Percentiles rank a stretch among this genome's conserved stretches.
phyloP scores from a whole-genome alignment of 2,797 vertebrate genomes.

The Psittacula echo region DNA sequence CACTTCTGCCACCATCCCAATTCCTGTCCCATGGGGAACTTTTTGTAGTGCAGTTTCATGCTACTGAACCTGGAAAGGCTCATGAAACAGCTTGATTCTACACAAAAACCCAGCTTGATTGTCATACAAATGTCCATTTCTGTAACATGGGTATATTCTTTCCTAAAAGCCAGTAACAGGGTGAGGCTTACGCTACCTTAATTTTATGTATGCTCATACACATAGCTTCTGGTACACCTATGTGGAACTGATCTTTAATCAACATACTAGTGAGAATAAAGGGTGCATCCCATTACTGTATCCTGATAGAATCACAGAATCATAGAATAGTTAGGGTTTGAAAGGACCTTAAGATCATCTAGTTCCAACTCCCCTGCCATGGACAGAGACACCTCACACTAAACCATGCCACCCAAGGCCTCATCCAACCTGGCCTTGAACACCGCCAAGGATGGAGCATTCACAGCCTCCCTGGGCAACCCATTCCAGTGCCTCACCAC shows the following conservation, averaged over 20 bases:
- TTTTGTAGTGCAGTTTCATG: not conserved
- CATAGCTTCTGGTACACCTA: accelerated
- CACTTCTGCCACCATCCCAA: not conserved
- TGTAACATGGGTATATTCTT: not conserved
- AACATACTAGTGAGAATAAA: not conserved
- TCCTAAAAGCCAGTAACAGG: not conserved
- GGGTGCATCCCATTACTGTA: not conserved
- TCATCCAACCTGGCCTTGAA: no score
- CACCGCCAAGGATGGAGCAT: no score
- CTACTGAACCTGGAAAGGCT: not conserved
- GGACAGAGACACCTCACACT: no score
- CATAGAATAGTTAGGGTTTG: no score
- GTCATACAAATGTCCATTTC: not conserved
- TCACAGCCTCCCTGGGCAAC: no score
- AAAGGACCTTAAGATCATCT: no score
- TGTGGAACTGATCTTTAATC: not conserved
- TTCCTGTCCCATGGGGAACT: not conserved
- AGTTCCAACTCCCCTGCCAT: no score
- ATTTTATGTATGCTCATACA: not conserved
- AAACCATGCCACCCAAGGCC: no score
- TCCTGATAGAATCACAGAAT: not conserved
- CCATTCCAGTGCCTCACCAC: no score
- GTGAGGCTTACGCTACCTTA: not conserved
- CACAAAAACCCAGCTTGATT: not conserved
- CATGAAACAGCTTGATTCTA: not conserved